Conservation (phyloP, 2,888 invertebrate species). For the Drosophila pseudotakahashii region DNA sequence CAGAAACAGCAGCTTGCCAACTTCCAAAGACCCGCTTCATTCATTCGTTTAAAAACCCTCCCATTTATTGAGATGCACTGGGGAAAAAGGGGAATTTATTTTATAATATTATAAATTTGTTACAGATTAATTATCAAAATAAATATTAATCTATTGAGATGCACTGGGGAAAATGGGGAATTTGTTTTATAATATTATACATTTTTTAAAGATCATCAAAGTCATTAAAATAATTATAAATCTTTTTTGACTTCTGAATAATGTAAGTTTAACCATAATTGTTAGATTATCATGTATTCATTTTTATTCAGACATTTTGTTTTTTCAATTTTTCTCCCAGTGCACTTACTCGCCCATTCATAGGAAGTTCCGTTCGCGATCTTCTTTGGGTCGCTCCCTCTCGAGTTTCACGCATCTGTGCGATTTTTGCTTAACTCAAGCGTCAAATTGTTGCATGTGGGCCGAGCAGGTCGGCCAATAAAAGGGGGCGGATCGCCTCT, state of each 20-base stretch:
- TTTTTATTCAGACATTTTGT: too few species aligned
- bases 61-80: slow-evolving; percentile 2
- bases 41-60: slow-evolving; percentile 13
- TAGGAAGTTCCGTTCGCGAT: slow-evolving; percentile 23
- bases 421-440: slow-evolving; percentile 63
- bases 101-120: too few species aligned
- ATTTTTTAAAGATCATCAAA: too few species aligned
- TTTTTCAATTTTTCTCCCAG: not conserved
- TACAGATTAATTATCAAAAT: too few species aligned
- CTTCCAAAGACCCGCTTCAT: slow-evolving; percentile 30
- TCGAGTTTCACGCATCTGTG: slow-evolving; percentile 69
- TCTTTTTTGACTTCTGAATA: too few species aligned
- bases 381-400: slow-evolving; percentile 33
- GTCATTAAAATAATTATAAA: too few species aligned
- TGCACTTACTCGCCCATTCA: slow-evolving; percentile 21
- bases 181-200: too few species aligned
- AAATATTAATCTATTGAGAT: not conserved
- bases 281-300: too few species aligned
- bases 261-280: too few species aligned
- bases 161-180: not conserved
- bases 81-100: not conserved
- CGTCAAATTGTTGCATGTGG: slow-evolving; percentile 77
- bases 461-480: slow-evolving; percentile 24
- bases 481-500: slow-evolving; percentile 1
- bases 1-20: slow-evolving; percentile 9